Evolutionary conservation across 2,888 invertebrate species (phyloP).

Genomic region (Synanthedon tipuliformis): DNA sequence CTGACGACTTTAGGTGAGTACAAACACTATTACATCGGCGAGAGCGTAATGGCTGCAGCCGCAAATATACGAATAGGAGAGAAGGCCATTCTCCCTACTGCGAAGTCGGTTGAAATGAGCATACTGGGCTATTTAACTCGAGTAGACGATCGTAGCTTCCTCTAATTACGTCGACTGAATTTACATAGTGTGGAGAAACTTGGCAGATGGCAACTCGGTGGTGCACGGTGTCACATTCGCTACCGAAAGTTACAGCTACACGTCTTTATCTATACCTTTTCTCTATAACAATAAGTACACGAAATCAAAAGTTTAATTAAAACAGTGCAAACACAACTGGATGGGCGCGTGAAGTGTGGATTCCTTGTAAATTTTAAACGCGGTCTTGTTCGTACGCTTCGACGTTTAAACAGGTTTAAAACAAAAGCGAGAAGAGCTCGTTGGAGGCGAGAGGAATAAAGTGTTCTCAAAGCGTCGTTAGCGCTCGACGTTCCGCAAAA

Average conservation of each 20-base stretch:
- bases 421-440: slow-evolving; percentile 46
- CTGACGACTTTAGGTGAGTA: slow-evolving; percentile 24
- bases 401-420: slow-evolving; percentile 38
- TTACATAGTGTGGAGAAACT: slow-evolving; percentile 46
- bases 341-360: slow-evolving; percentile 17
- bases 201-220: slow-evolving; percentile 36
- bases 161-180: slow-evolving; percentile 46
- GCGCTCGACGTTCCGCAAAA: slow-evolving; percentile 36
- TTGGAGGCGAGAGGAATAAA: slow-evolving; percentile 41
- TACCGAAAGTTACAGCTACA: slow-evolving; percentile 24
- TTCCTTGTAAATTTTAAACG: slow-evolving; percentile 37
- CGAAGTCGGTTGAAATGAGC: slow-evolving; percentile 32
- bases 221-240: slow-evolving; percentile 16
- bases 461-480: slow-evolving; percentile 49
- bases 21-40: slow-evolving; percentile 12
- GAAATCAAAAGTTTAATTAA: slow-evolving; percentile 7
- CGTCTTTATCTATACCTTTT: slow-evolving; percentile 6
- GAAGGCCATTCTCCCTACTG: slow-evolving; percentile 26
- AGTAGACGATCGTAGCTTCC: slow-evolving; percentile 36
- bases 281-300: no score
- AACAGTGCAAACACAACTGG: slow-evolving; percentile 8
- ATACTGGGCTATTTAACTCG: slow-evolving; percentile 29
- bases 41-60: slow-evolving; percentile 11
- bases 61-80: slow-evolving; percentile 18
- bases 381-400: slow-evolving; percentile 45